Conservation (phyloP, 1,140 invertebrate species). For the Macrobrachium rosenbergii region DNA sequence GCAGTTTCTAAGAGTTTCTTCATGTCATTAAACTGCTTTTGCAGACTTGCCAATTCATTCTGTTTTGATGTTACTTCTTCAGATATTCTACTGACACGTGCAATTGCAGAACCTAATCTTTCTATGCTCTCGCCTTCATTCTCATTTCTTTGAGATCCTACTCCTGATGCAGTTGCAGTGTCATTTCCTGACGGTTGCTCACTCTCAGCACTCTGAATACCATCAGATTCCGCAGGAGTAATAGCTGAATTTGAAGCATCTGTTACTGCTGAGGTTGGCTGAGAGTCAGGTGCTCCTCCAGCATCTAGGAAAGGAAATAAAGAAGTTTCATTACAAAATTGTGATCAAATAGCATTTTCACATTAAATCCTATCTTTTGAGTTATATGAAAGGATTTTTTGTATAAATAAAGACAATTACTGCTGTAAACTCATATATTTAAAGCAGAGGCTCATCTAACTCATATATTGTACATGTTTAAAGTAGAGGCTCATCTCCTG, state of each 20-base stretch:
- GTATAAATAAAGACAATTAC: too few species aligned
- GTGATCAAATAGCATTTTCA: too few species aligned
- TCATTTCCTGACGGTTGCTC: neutral
- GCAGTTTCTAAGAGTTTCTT: conserved; percentile 60
- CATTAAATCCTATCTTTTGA: too few species aligned
- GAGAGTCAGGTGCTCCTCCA: conserved; percentile 1
- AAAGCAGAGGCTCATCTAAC: too few species aligned
- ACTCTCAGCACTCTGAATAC: neutral
- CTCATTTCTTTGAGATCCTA: neutral
- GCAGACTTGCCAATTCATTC: conserved; percentile 50
- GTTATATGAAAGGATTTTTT: too few species aligned
- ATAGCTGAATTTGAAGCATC: neutral
- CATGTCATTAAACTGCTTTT: conserved; percentile 61
- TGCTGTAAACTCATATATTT: too few species aligned
- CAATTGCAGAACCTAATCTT: conserved; percentile 11
- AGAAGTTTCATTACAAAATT: neutral
- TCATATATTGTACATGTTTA: too few species aligned
- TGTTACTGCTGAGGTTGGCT: conserved; percentile 10
- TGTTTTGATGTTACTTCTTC: conserved; percentile 44
- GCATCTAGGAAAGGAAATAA: neutral
- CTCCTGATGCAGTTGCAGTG: neutral
- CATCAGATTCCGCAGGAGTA: neutral
- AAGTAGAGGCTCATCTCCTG: too few species aligned
- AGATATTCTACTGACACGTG: conserved; percentile 29
- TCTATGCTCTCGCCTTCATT: neutral